Conservation (phyloP, 2,888 invertebrate genomes). For the Netelia virgata region DNA sequence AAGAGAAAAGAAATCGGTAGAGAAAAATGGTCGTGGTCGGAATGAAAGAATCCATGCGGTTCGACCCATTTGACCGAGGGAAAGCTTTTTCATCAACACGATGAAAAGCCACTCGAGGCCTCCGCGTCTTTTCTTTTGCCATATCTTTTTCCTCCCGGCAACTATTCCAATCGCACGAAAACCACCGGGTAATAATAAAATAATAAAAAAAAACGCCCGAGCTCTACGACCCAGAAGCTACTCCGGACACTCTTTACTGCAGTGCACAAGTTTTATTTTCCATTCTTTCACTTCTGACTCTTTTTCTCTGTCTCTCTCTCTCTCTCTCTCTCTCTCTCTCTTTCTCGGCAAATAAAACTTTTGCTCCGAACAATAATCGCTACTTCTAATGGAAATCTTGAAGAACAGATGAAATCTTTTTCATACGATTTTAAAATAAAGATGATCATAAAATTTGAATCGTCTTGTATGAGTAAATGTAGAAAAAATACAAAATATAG, state of each 20-base stretch:
- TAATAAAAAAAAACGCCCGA: conserved; percentile 26
- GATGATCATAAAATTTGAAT: too few species aligned
- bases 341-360: background rate
- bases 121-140: conserved; percentile 14
- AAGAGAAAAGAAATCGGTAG: conserved; percentile 4
- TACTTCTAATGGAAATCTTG: background rate
- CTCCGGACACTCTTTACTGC: background rate
- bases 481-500: too few species aligned
- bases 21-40: conserved; percentile 7
- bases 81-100: conserved; percentile 47
- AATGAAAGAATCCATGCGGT: background rate
- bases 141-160: background rate
- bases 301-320: background rate
- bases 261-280: background rate
- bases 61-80: conserved; percentile 15
- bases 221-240: background rate
- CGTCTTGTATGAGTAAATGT: too few species aligned
- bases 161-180: background rate
- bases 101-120: conserved; percentile 54
- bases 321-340: background rate
- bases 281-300: background rate
- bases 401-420: too few species aligned
- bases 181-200: conserved; percentile 29
- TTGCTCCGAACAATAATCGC: background rate
- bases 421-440: too few species aligned